Evolutionary conservation across 2,113 vertebrate genomes (phyloP).

Genomic region (Puma concolor): DNA sequence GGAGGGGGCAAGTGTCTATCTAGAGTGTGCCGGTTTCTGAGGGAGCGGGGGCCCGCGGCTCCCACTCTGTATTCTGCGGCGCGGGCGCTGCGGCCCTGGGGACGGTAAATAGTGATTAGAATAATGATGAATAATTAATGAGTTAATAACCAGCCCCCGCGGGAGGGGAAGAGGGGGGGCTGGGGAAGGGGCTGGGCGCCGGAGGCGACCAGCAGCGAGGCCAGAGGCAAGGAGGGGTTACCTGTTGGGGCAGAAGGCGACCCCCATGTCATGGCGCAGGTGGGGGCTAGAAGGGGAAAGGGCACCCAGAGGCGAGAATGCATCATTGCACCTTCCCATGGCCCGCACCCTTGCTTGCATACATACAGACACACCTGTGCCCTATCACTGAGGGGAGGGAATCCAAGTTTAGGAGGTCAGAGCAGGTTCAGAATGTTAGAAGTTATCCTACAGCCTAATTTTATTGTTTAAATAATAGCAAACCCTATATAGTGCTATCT

Average conservation of each 20-base stretch:
- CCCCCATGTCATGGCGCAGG: not conserved
- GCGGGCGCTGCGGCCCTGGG: slow-evolving; percentile 69
- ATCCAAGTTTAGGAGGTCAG: not conserved
- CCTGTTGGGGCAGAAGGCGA: not conserved
- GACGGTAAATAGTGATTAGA: slow-evolving; percentile 84
- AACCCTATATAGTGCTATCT: not conserved
- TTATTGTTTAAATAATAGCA: slow-evolving; percentile 21
- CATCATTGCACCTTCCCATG: not conserved
- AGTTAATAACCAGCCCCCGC: slow-evolving; percentile 80
- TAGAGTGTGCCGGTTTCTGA: not conserved
- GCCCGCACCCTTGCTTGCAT: not conserved
- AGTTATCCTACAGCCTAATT: not conserved
- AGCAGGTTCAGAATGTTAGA: not conserved
- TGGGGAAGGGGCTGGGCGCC: not conserved
- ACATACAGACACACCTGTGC: not conserved
- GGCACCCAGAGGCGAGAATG: not conserved
- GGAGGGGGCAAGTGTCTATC: not conserved
- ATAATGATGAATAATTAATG: slow-evolving; percentile 84
- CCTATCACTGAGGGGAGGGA: not conserved
- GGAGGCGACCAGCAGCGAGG: not conserved
- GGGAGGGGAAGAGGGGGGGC: slow-evolving; percentile 44
- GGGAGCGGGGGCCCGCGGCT: not conserved
- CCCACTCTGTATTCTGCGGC: slow-evolving; percentile 70
- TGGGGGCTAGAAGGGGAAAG: not conserved
- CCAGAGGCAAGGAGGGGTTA: not conserved